Evolutionary conservation across 1,140 invertebrate genomes (phyloP).

Genomic region (Chironomus tepperi): DNA sequence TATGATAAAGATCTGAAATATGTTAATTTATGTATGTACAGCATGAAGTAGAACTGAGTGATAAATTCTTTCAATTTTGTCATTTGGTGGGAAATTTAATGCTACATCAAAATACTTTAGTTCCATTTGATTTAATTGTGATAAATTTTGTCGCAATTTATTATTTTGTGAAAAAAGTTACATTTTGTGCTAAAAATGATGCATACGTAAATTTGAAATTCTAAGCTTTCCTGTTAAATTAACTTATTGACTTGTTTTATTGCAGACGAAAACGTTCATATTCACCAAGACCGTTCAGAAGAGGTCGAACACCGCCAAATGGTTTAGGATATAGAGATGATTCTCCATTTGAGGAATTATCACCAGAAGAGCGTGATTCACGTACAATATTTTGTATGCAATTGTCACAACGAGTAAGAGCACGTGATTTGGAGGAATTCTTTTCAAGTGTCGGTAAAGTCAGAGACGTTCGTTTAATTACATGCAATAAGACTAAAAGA

Average conservation of each 20-base stretch:
- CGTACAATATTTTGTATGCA: conserved; percentile 99
- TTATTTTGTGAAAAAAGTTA: conserved; percentile 26
- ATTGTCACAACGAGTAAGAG: conserved; percentile 85
- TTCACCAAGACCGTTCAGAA: conserved; percentile 31
- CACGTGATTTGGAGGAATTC: conserved; percentile 96
- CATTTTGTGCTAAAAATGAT: conserved; percentile 38
- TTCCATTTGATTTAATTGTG: no score
- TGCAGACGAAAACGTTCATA: conserved; percentile 35
- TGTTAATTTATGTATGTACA: not conserved
- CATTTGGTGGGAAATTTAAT: not conserved
- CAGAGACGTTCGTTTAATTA: conserved; percentile 95
- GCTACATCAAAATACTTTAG: no score
- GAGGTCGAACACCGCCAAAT: conserved; percentile 37
- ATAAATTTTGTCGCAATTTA: no score
- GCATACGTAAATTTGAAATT: no score
- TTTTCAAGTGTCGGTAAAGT: conserved; percentile 98
- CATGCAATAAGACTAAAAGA: conserved; percentile 95
- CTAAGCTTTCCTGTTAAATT: no score
- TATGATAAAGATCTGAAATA: no score
- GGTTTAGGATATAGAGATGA: conserved; percentile 32
- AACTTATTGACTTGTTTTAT: not conserved
- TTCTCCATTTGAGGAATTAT: conserved; percentile 61
- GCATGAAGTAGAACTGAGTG: conserved; percentile 27
- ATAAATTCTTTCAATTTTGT: conserved; percentile 27
- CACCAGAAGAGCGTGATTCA: conserved; percentile 95